Base-by-base conservation (phyloP, 2,797 vertebrate species). In the Alectoris magna region DNA sequence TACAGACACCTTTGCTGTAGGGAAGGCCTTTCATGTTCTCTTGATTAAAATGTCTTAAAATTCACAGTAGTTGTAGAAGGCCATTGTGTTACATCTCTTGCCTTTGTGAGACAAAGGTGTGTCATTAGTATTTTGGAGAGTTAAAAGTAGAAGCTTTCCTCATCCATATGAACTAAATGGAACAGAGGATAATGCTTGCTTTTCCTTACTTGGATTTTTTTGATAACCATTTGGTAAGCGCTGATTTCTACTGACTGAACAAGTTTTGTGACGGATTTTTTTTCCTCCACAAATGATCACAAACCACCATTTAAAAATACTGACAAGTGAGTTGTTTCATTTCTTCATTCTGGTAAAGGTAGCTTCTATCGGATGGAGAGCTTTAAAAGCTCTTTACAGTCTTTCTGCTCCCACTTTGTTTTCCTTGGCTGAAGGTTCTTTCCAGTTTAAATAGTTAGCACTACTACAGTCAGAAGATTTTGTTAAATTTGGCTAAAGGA, bases 201-300 rank as follows among this genome's bases (percentile, higher is more conserved):
- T 1, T 3, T 58, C 18, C 49, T 62, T 7, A n/a, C 11, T 74
- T 11, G 27, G 18, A 5, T 29, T 58, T 73, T 77, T 51, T 75
- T 29, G 3, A 6, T 55, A 79, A 15, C 10, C 5, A 2, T 70
- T 73, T 83, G 12, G 9, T 80, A 23, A 74, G 49, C n/a, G 10
- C 36, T 31, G 48, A 39, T 69, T 69, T 51, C 36, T 12, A 9
- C 24, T n/a, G 63, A 31, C 41, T 23, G 23, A 27, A 31, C 39
- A 59, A 46, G 70, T 68, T 64, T n/a, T 34, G 44, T 75, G 46
- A 72, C 11, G 0, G 67, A 41, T 3, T 4, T 46, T 36, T 58
- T 24, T 36, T 43, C 2, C 5, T 70, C 2, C 1, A 6, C 9
- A 38, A 38, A 16, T 58, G 1, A 46, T 0, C 24, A 27, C n/a